Conservation (phyloP, 2,888 invertebrate genomes). For the Heliconius hortense region DNA sequence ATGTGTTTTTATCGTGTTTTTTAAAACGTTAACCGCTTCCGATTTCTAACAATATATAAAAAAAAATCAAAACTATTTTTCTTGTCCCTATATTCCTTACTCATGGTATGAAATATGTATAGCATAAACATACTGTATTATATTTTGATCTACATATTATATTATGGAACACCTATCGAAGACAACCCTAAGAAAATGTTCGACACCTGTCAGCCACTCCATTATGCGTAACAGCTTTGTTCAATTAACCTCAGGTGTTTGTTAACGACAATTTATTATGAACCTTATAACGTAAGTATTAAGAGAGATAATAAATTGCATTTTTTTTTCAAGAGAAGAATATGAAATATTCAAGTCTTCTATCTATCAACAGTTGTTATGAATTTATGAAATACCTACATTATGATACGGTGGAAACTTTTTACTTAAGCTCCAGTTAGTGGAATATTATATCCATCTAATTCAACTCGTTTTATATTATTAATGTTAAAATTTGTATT, state of each 20-base stretch:
- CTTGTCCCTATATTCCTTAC: not conserved
- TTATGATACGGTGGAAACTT: slow-evolving; percentile 5
- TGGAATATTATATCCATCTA: not conserved
- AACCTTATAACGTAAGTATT: not conserved
- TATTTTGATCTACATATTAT: slow-evolving; percentile 15
- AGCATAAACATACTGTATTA: not conserved
- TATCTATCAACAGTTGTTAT: slow-evolving; percentile 22
- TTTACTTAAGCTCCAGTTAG: not conserved
- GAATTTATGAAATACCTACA: slow-evolving; percentile 12
- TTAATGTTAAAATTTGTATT: not conserved
- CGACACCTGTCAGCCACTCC: slow-evolving; percentile 31
- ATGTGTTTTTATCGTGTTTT: too few species aligned
- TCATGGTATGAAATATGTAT: not conserved
- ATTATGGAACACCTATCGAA: slow-evolving; percentile 24
- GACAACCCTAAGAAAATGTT: slow-evolving; percentile 31
- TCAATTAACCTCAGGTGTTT: slow-evolving; percentile 23
- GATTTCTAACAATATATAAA: too few species aligned
- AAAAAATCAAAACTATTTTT: not conserved
- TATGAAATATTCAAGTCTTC: slow-evolving; percentile 19
- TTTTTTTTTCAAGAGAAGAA: not conserved
- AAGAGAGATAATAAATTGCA: slow-evolving; percentile 7
- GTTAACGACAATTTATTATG: not conserved
- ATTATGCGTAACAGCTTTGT: slow-evolving; percentile 31
- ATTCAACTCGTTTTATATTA: not conserved
- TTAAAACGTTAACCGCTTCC: too few species aligned